Base-by-base conservation (phyloP, 2,888 invertebrate genomes). In the Polyploca ridens region DNA sequence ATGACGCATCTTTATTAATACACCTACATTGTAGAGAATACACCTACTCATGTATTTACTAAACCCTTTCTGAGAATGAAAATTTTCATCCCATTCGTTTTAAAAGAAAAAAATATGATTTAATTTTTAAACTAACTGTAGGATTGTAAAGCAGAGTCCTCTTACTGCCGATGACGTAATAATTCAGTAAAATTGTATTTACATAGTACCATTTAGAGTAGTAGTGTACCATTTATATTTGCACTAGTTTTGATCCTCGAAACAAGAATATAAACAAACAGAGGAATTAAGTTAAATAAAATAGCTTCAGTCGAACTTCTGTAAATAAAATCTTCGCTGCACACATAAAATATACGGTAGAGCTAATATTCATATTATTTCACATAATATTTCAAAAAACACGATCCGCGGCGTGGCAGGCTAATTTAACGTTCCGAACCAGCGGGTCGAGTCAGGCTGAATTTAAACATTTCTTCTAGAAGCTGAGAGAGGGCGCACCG, bases 371-470 rank as follows among this genome's bases (percentile, higher is more conserved):
- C 82, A 82, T 85, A 83, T 83, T 73, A 83, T 81, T 84, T 81
- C 77, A 75, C 72, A 81, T 82, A 81, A 87, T 89, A 89, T 87
- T 85, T 89, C 84, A 87, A 86, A 86, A 83, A 87, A 83, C 85
- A 82, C 75, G 75, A 82, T 84, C 81, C 79, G 74, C 78, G 72
- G 75, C 72, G 69, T 82, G 85, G 84, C 83, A 83, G 84, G 77
- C 84, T 89, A 90, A 90, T 90, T 90, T 89, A 85, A 83, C 83
- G 84, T 89, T 86, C 84, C 84, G 65, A 85, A 74, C 81, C 84
- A 86, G 80, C 83, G 88, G 73, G 75, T 75, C 80, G 81, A 68
- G 79, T 77, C 81, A 72, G 74, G 72, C 78, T 77, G 80, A 85
- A 86, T 87, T 87, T 84, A 85, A 87, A 83, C 78, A 88, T 88